A percentile compares a stretch with the other conserved stretches of the same genome.
Evolutionary conservation across 1,140 invertebrate species (phyloP).

Genomic region (Meloidogyne exigua): DNA sequence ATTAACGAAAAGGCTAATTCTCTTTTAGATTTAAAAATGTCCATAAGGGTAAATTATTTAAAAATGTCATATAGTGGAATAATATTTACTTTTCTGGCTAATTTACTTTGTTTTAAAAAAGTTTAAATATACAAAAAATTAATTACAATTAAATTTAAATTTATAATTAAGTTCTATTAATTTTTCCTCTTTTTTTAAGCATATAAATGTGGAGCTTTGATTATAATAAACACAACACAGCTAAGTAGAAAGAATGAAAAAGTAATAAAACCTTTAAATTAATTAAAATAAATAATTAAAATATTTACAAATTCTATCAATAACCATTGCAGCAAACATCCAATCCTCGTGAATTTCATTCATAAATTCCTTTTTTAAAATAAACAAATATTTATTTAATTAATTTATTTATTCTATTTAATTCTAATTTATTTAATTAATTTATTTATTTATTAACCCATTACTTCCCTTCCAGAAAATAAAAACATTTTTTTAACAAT

Average conservation of each 20-base stretch:
- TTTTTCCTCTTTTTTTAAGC: conserved; percentile 69
- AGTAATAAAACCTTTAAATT: conserved; percentile 96
- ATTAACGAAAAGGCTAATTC: not conserved
- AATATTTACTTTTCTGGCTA: too few species aligned
- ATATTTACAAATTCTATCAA: conserved; percentile 65
- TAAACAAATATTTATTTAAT: too few species aligned
- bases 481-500: too few species aligned
- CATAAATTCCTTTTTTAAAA: conserved; percentile 49
- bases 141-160: too few species aligned
- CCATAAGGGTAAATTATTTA: not conserved
- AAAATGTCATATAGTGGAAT: not conserved
- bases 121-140: too few species aligned
- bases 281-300: conserved; percentile 63
- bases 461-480: too few species aligned
- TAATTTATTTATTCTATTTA: too few species aligned
- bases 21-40: not conserved
- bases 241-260: conserved; percentile 96
- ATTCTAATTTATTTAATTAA: too few species aligned
- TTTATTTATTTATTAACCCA: too few species aligned
- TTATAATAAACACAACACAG: conserved; percentile 90
- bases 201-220: conserved; percentile 91
- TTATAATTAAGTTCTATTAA: not conserved
- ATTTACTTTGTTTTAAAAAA: too few species aligned
- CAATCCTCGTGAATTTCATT: conserved; percentile 73
- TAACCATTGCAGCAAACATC: conserved; percentile 99